A percentile compares a stretch with the other conserved stretches of the same genome.
phyloP scores from a whole-genome alignment of 37 sponge, comb jelly and placozoan genomes.

The Lycopodina hypogea region DNA sequence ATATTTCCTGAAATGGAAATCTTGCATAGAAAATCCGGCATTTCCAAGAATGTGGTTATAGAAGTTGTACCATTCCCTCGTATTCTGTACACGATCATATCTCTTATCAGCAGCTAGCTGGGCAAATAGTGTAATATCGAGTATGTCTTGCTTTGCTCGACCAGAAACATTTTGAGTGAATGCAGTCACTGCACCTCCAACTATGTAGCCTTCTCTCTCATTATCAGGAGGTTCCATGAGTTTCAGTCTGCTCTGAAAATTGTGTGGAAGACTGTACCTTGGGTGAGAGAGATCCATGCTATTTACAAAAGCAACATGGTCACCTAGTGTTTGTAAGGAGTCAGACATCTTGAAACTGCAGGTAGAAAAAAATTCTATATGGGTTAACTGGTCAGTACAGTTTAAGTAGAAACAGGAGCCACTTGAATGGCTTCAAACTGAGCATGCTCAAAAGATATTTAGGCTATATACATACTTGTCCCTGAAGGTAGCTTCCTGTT shows the following conservation, averaged over 20 bases:
- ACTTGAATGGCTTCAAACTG: too few species aligned
- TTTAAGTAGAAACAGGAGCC: too few species aligned
- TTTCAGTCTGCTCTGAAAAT: neutral
- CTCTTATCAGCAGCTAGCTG: slow-evolving; percentile 10
- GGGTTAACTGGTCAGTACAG: too few species aligned
- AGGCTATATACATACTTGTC: too few species aligned
- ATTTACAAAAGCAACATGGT: neutral
- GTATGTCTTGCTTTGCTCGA: slow-evolving; percentile 3
- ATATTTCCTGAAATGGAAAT: neutral
- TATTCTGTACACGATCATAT: neutral
- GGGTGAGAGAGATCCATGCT: neutral
- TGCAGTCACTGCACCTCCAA: neutral
- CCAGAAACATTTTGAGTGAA: slow-evolving; percentile 9
- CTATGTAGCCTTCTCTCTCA: neutral
- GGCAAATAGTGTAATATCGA: slow-evolving; percentile 10
- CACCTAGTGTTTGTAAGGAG: too few species aligned
- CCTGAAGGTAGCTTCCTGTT: too few species aligned
- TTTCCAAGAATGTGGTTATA: neutral
- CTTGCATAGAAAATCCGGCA: neutral
- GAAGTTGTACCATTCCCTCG: neutral
- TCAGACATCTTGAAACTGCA: too few species aligned
- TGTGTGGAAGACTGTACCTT: neutral
- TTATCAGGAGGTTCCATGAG: neutral
- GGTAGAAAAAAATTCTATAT: too few species aligned
- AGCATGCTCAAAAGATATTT: too few species aligned